Percentiles rank a stretch among this genome's conserved stretches.
These are phyloP conservation scores for Planococcus citri DNA, from an alignment of 1,140 invertebrate genomes.

Conservation along the genomic window DNA sequence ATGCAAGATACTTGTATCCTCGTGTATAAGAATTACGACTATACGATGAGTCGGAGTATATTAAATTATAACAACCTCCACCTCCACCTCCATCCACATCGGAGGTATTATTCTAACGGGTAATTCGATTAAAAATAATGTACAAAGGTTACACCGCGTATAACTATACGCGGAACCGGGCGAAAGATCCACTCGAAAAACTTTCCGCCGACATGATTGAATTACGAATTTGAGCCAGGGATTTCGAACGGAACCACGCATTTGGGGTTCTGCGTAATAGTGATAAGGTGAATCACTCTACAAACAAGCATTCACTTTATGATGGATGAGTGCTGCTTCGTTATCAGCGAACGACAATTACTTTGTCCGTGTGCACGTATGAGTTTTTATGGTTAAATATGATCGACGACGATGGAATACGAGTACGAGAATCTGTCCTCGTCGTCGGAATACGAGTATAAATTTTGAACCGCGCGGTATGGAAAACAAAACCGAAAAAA, in stretches of 20 bases:
- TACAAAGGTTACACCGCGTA: background rate
- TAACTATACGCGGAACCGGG: background rate
- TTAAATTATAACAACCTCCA: too few relatives aligned
- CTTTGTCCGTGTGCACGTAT: background rate
- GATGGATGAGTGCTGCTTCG: slow-evolving; percentile 15
- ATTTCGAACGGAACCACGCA: slow-evolving; percentile 12
- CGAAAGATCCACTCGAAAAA: background rate
- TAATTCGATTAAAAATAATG: background rate
- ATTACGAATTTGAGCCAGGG: slow-evolving; percentile 17
- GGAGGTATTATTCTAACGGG: background rate
- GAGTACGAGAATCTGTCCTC: background rate
- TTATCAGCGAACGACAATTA: slow-evolving; percentile 12
- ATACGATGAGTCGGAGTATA: too few relatives aligned
- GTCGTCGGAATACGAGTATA: too few relatives aligned
- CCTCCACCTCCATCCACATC: too few relatives aligned
- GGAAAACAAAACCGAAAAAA: too few relatives aligned
- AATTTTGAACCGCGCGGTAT: too few relatives aligned
- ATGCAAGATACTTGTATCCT: too few relatives aligned
- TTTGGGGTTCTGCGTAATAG: slow-evolving; percentile 16
- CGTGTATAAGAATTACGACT: too few relatives aligned
- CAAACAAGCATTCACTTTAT: slow-evolving; percentile 19
- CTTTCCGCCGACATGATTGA: background rate
- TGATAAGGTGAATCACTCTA: slow-evolving; percentile 18
- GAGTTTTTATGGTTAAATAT: background rate
- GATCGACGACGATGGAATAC: background rate